phyloP scores from a whole-genome alignment of 2,797 vertebrate genomes.

The Hirundo rustica region DNA sequence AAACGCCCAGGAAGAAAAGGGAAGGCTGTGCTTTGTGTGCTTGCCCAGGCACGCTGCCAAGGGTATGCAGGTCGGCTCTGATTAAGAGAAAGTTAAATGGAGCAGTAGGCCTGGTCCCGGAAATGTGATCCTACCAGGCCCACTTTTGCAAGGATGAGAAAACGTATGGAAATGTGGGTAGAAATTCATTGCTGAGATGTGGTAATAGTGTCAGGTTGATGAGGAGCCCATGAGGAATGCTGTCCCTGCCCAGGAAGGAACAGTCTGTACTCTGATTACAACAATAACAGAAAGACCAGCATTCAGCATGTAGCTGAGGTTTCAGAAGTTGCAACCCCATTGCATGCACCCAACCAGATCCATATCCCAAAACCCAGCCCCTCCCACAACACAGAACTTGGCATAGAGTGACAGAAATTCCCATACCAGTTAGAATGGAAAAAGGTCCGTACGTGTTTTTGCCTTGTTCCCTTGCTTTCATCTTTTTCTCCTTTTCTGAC shows the following conservation, averaged over 20 bases:
- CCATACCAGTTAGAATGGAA: neutral
- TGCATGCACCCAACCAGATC: neutral
- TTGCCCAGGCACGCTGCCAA: neutral
- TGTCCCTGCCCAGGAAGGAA: slow-evolving; percentile 1
- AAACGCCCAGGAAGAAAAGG: neutral
- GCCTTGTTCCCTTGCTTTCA: neutral
- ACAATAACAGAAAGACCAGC: neutral
- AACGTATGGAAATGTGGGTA: neutral
- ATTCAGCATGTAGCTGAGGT: neutral
- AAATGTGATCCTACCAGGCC: neutral
- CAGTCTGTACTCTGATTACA: neutral
- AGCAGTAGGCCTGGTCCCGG: neutral
- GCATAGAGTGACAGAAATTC: neutral
- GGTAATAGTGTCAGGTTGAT: neutral
- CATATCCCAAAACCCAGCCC: neutral
- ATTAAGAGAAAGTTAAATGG: slow-evolving; percentile 20
- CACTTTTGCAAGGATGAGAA: neutral
- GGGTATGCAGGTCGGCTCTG: neutral
- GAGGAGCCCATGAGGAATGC: slow-evolving; percentile 28
- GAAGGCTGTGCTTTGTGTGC: neutral
- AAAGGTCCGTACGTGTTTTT: neutral
- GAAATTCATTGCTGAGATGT: slow-evolving; percentile 10
- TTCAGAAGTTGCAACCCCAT: slow-evolving; percentile 1
- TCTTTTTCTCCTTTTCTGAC: neutral
- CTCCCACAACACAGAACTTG: neutral